Evolutionary conservation across 2,113 vertebrate genomes (phyloP).

Genomic region (Mus spicilegus): DNA sequence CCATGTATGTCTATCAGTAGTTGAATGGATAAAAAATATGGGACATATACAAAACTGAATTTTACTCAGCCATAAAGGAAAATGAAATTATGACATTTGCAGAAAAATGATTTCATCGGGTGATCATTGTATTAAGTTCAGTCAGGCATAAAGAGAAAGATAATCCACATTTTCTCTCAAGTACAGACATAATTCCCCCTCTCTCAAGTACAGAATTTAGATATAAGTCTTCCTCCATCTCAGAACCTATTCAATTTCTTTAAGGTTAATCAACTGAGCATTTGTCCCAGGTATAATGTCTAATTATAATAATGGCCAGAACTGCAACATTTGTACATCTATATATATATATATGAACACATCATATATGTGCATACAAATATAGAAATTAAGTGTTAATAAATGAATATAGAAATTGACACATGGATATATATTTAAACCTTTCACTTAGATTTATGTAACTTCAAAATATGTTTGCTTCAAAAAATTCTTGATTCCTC

Average conservation of each 20-base stretch:
- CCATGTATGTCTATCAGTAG: background rate
- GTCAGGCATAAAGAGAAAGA: background rate
- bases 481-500: background rate
- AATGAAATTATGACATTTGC: background rate
- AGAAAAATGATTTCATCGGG: background rate
- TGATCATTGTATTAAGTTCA: background rate
- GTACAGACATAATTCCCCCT: too few species aligned
- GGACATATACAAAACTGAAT: background rate
- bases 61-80: background rate
- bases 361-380: background rate
- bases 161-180: background rate
- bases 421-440: background rate
- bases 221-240: background rate
- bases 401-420: background rate
- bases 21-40: background rate
- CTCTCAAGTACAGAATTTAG: background rate
- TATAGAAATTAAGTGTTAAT: background rate
- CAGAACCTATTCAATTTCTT: conserved; percentile 87
- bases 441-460: background rate
- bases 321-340: background rate
- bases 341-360: background rate
- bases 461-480: background rate
- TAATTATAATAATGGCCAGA: conserved; percentile 89
- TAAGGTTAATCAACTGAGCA: conserved; percentile 90
- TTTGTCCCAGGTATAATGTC: conserved; percentile 90